Evolutionary conservation across 1,140 invertebrate species (phyloP).

Genomic region (Drosophila tani): DNA sequence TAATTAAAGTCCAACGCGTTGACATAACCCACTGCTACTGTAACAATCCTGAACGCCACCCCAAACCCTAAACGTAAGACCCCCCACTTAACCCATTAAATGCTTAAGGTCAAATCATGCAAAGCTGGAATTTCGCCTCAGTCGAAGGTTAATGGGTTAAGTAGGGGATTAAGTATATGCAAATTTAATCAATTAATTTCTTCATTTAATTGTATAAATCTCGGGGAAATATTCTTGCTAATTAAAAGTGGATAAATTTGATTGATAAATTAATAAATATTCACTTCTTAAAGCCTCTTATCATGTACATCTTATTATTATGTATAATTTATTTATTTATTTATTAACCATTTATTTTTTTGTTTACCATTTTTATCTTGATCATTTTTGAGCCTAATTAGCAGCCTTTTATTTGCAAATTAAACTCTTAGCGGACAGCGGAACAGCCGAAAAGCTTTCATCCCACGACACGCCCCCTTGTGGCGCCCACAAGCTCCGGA

Average conservation of each 20-base stretch:
- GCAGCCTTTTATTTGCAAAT: slow-evolving; percentile 37
- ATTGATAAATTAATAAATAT: neutral
- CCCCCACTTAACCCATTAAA: slow-evolving; percentile 18
- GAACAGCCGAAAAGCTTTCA: slow-evolving; percentile 4
- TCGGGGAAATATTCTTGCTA: neutral
- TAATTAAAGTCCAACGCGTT: slow-evolving; percentile 71
- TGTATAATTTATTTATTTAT: neutral
- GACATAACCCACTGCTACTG: slow-evolving; percentile 43
- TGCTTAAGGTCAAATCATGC: slow-evolving; percentile 3
- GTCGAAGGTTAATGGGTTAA: slow-evolving; percentile 2
- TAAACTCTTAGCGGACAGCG: slow-evolving; percentile 24
- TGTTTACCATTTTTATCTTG: neutral
- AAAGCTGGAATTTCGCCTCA: neutral
- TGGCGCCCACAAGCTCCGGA: slow-evolving; percentile 12
- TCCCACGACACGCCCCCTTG: neutral
- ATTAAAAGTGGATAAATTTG: neutral
- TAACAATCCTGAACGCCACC: slow-evolving; percentile 1
- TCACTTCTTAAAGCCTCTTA: too few relatives aligned
- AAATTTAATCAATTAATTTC: slow-evolving; percentile 16
- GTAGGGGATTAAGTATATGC: slow-evolving; percentile 3
- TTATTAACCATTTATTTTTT: neutral
- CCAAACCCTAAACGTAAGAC: neutral
- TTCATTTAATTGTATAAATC: neutral
- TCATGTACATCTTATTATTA: neutral
- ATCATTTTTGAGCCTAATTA: slow-evolving; percentile 15